Evolutionary conservation across 1,140 invertebrate genomes (phyloP).

Genomic region (Tetramorium alpestre): DNA sequence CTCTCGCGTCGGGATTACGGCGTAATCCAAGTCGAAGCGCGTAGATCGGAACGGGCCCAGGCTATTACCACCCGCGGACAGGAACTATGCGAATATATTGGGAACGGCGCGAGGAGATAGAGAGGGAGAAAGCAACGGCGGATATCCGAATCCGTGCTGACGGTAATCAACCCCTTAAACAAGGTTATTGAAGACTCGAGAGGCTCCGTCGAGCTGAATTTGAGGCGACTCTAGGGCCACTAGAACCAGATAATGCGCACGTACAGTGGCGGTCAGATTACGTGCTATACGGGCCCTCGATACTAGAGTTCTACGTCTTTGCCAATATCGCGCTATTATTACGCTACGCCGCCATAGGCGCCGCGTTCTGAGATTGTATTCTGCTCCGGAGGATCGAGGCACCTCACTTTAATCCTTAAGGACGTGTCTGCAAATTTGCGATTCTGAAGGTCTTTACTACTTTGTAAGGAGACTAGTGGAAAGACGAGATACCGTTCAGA

Average conservation of each 20-base stretch:
- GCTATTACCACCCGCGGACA: slow-evolving; percentile 23
- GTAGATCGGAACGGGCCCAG: slow-evolving; percentile 30
- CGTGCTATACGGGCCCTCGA: slow-evolving; percentile 45
- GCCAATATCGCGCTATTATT: slow-evolving; percentile 59
- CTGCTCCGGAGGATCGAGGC: not conserved
- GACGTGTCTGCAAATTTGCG: not conserved
- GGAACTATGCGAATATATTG: slow-evolving; percentile 47
- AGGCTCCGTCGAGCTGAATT: slow-evolving; percentile 53
- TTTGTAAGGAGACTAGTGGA: not conserved
- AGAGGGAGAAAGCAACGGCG: slow-evolving; percentile 4
- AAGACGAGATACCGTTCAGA: not conserved
- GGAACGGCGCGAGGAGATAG: not conserved
- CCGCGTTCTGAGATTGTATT: slow-evolving; percentile 26
- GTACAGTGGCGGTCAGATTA: slow-evolving; percentile 49
- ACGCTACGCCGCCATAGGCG: slow-evolving; percentile 45
- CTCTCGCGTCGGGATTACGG: slow-evolving; percentile 40
- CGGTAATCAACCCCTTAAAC: slow-evolving; percentile 59
- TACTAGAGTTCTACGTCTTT: slow-evolving; percentile 60
- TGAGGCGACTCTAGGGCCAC: slow-evolving; percentile 53
- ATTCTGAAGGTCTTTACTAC: not conserved
- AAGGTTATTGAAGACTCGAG: slow-evolving; percentile 61
- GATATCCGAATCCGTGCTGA: slow-evolving; percentile 49
- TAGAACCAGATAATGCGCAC: slow-evolving; percentile 57
- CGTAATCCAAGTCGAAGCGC: slow-evolving; percentile 57
- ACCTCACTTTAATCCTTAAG: not conserved